These are phyloP conservation scores for Leptinotarsa peninsularis DNA, from an alignment of 2,888 invertebrate species.

Conservation along the genomic window DNA sequence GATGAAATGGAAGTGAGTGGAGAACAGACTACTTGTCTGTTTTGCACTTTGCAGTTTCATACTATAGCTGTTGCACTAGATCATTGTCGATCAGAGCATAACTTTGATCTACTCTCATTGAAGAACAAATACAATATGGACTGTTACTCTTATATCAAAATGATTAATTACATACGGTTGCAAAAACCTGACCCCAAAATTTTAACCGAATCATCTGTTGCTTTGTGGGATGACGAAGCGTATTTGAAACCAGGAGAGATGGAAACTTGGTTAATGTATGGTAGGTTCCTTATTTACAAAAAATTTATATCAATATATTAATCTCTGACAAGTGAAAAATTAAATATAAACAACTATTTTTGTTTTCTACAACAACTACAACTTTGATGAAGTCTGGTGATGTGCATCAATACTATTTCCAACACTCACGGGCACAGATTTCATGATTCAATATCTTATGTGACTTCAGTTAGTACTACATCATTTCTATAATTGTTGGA, in stretches of 20 bases:
- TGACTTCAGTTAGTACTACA: too few relatives aligned
- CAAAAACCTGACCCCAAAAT: slow-evolving; percentile 72
- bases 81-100: slow-evolving; percentile 76
- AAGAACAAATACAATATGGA: slow-evolving; percentile 82
- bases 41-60: slow-evolving; percentile 75
- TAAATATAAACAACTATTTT: too few relatives aligned
- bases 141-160: slow-evolving; percentile 83
- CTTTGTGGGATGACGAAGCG: slow-evolving; percentile 80
- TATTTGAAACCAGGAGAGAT: slow-evolving; percentile 82
- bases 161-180: slow-evolving; percentile 83
- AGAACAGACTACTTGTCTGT: slow-evolving; percentile 74
- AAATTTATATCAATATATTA: too few relatives aligned
- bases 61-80: slow-evolving; percentile 74
- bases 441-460: too few relatives aligned
- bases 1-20: slow-evolving; percentile 69
- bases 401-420: too few relatives aligned
- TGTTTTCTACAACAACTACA: too few relatives aligned
- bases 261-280: slow-evolving; percentile 88
- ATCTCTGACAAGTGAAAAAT: too few relatives aligned
- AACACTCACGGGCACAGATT: too few relatives aligned
- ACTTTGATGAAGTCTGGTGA: too few relatives aligned
- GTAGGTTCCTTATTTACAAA: slow-evolving; percentile 63
- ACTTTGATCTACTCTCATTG: slow-evolving; percentile 74
- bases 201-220: slow-evolving; percentile 66
- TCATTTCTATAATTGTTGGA: too few relatives aligned